Evolutionary conservation across 2,113 vertebrate species (phyloP), one percentile per base, ranked within the genome.

Genomic region (Telmatochromis sp.): DNA sequence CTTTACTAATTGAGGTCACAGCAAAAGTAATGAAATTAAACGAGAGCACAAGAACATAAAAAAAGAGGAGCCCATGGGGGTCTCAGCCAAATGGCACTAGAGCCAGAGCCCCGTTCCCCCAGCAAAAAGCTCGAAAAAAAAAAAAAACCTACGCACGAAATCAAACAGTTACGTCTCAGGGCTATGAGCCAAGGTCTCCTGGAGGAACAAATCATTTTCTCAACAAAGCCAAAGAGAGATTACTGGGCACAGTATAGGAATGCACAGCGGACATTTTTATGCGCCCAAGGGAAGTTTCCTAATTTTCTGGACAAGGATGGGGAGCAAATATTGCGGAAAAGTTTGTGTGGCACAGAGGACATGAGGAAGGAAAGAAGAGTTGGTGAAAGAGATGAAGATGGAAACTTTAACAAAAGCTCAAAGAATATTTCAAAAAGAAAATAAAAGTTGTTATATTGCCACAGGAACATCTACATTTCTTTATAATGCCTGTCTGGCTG

Each of bases 1-100:
- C 91, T 94, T 92, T 92, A 84, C 95, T 96, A 96, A 97, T 96
- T 95, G 94, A 95, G 96, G 96, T 96, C 95, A 95, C 89, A 95
- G 93, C 13, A 75, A 96, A 95, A 94, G 93, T 91, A 95, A 95
- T 95, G 91, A 95, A 96, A 96, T 96, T 95, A 96, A 93, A 89
- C 89, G 87, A 92, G 92, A 91, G 90, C 85, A 87, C 87, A 94
- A 89, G 92, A 95, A 94, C 90, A 87, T 93, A 89, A 92, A 94
- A 86, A 80, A 82, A 54, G 31, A 91, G 91, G 60, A 91, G 91
- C 89, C 92, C 88, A 79, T 84, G 89, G 93, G 93, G 94, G 92
- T 90, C 85, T 88, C n/a, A 83, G 91, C 90, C 91, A 89, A 92
- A 92, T 92, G 90, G 89, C 89, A 90, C 88, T 54, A 28, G 87